A percentile compares a stretch with the other conserved stretches of the same genome.
These are phyloP conservation scores for Macrostomum cliftonense DNA, from an alignment of 2,888 invertebrate genomes.

Conservation along the genomic window DNA sequence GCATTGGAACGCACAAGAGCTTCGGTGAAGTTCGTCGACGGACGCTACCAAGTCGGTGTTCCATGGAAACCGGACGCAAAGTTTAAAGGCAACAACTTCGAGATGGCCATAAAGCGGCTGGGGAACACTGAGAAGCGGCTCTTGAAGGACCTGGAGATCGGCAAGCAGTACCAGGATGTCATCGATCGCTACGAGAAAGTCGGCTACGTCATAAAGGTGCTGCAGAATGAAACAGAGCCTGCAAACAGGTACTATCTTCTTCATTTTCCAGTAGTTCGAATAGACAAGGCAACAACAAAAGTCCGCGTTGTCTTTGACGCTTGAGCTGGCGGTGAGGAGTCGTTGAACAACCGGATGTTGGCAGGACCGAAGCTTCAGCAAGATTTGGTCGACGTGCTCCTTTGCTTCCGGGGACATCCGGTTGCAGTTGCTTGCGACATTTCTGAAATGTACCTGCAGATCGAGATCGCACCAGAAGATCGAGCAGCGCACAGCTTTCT, in stretches of 20 bases:
- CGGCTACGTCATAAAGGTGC: too few relatives aligned
- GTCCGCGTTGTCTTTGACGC: constrained; percentile 15
- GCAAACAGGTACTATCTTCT: background rate
- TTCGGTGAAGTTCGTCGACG: too few relatives aligned
- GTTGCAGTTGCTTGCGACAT: constrained; percentile 7
- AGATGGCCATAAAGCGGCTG: too few relatives aligned
- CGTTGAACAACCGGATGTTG: constrained; percentile 12
- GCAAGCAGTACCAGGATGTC: too few relatives aligned
- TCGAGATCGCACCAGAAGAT: constrained; percentile 2
- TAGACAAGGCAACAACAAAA: constrained; percentile 10
- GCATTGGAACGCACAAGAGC: too few relatives aligned
- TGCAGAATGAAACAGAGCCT: too few relatives aligned
- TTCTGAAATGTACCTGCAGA: constrained; percentile 11
- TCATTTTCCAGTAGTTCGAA: constrained; percentile 6
- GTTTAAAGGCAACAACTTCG: too few relatives aligned
- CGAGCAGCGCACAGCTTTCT: constrained; percentile 7
- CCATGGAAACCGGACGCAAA: too few relatives aligned
- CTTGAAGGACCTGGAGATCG: too few relatives aligned
- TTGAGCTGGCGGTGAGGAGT: constrained; percentile 9
- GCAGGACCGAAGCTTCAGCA: constrained; percentile 15
- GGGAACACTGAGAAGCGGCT: background rate
- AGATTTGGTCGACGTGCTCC: constrained; percentile 13
- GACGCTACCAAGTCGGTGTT: too few relatives aligned
- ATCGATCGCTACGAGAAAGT: too few relatives aligned
- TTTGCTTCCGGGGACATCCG: constrained; percentile 4